Evolutionary conservation across 2,113 vertebrate species (phyloP).

Genomic region (Apistogramma diplotaenia): DNA sequence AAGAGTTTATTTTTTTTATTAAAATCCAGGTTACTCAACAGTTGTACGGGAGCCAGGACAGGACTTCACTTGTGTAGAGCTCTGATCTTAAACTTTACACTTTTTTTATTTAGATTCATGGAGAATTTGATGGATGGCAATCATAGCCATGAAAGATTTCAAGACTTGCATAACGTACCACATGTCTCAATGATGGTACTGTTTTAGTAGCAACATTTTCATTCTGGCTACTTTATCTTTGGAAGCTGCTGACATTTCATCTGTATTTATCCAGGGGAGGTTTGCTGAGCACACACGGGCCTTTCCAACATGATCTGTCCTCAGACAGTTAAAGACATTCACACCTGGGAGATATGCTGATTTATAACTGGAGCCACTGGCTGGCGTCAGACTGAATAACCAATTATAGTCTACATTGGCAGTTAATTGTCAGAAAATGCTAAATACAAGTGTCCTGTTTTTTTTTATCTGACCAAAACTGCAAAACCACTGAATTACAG

Average conservation of each 20-base stretch:
- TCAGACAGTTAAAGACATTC: slow-evolving; percentile 18
- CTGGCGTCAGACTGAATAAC: background rate
- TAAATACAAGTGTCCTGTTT: background rate
- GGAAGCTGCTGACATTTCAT: slow-evolving; percentile 26
- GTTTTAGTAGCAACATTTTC: slow-evolving; percentile 3
- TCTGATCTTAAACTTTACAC: background rate
- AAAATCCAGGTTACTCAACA: background rate
- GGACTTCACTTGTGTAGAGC: slow-evolving; percentile 1
- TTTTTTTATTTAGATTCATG: background rate
- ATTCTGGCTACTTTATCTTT: slow-evolving; percentile 19
- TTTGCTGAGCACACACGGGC: slow-evolving; percentile 12
- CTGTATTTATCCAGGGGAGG: background rate
- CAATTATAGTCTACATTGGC: background rate
- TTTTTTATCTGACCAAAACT: background rate
- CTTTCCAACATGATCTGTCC: background rate
- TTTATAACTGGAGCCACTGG: background rate
- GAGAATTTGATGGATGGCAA: slow-evolving; percentile 8
- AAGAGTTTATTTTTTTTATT: slow-evolving; percentile 6
- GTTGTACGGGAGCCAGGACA: background rate
- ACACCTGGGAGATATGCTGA: background rate
- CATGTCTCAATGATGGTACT: slow-evolving; percentile 16
- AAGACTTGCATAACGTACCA: background rate
- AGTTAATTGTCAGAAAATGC: background rate
- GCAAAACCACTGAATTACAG: background rate
- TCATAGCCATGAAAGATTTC: background rate